Evolutionary conservation across 1,140 invertebrate species (phyloP).

Genomic region (Paralvinella palmiformis): DNA sequence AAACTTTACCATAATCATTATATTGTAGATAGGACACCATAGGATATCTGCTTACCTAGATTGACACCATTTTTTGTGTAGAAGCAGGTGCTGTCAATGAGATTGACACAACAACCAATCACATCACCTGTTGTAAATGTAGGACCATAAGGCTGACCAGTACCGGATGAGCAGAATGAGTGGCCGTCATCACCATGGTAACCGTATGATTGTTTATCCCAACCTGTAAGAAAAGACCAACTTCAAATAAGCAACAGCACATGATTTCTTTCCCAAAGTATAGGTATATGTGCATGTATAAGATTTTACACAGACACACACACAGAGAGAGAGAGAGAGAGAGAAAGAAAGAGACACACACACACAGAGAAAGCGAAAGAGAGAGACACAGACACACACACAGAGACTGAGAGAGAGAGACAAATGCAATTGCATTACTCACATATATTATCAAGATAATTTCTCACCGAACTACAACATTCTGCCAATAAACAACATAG

Average conservation of each 20-base stretch:
- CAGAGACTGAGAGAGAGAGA: not conserved
- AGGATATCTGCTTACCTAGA: conserved; percentile 58
- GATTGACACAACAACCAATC: conserved; percentile 96
- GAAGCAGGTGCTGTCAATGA: conserved; percentile 96
- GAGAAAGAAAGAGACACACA: too few relatives aligned
- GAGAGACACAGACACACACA: not conserved
- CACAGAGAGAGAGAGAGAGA: too few relatives aligned
- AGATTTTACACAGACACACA: too few relatives aligned
- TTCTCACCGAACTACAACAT: too few relatives aligned
- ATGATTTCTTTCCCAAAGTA: too few relatives aligned
- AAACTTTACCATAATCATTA: too few relatives aligned
- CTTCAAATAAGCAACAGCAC: too few relatives aligned
- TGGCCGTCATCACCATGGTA: conserved; percentile 99
- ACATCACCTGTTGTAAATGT: conserved; percentile 95
- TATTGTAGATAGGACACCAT: too few relatives aligned
- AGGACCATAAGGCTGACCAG: conserved; percentile 94
- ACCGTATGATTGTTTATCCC: conserved; percentile 98
- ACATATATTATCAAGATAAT: not conserved
- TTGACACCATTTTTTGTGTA: conserved; percentile 99
- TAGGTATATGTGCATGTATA: too few relatives aligned
- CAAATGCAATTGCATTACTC: not conserved
- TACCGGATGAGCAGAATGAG: conserved; percentile 95
- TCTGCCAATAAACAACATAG: too few relatives aligned
- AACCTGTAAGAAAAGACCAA: conserved; percentile 73
- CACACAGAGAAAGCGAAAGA: conserved; percentile 8